Base-by-base conservation (phyloP, 2,888 invertebrate species). In the Cephus pulcher region DNA sequence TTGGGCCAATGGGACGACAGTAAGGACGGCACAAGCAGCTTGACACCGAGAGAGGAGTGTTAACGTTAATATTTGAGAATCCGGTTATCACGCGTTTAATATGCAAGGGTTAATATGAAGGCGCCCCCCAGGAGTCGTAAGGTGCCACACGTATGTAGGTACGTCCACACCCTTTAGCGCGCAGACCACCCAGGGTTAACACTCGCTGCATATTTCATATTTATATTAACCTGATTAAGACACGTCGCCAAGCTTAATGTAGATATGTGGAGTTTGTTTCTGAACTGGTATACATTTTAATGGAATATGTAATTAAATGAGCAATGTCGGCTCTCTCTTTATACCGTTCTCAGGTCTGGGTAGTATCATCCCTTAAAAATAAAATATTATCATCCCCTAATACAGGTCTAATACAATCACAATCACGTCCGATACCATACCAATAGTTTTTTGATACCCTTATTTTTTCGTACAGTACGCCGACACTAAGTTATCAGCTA, bases 201-300 rank as follows among this genome's bases (percentile, higher is more conserved):
- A 84, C 86, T 88, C 87, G 85, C 88, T 91, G 90, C 91, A 91
- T 91, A 91, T 91, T 91, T 91, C 91, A 91, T 90, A 91, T 91
- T 91, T 91, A 91, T 91, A 91, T 91, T 91, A 91, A 91, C 90
- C 91, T 91, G 89, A 91, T 91, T 91, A 91, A 90, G 90, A 91
- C 89, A 87, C 89, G 90, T 91, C 89, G 88, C 88, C 90, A 83
- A 84, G 87, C 89, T 90, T 91, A 91, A 91, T 90, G 87, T 86
- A 88, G 91, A 91, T 91, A 90, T 91, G 91, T 91, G 90, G 90
- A 89, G 87, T 91, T 91, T 91, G 91, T 91, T 91, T 90, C 90
- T 89, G 85, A 91, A 91, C 91, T 90, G 89, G 88, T 89, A 91
- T 91, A 90, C 90, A 90, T 91, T 91, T 90, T 91, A 91, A 91